Percentiles rank a stretch among this genome's conserved stretches.
phyloP scores from a whole-genome alignment of 1,140 invertebrate genomes.

The Glossosoma conforme region DNA sequence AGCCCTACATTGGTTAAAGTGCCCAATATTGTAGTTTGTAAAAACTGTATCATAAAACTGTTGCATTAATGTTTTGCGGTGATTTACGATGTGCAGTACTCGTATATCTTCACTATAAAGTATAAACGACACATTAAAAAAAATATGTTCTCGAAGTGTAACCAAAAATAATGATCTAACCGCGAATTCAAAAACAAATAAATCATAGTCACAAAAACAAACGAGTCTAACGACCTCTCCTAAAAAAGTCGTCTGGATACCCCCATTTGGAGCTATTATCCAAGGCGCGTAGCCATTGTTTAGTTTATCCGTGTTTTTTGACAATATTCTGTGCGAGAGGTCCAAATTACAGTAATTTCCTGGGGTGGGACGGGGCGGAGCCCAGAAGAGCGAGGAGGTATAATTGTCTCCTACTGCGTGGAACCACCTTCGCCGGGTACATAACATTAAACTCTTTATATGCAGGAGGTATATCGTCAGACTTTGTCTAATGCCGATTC shows the following conservation, averaged over 20 bases:
- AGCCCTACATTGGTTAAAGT: too few relatives aligned
- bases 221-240: constrained; percentile 7
- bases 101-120: too few relatives aligned
- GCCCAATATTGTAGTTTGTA: too few relatives aligned
- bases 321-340: constrained; percentile 25
- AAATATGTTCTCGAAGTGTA: too few relatives aligned
- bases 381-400: constrained; percentile 8
- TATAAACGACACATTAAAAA: too few relatives aligned
- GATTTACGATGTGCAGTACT: too few relatives aligned
- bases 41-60: too few relatives aligned
- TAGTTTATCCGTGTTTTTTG: constrained; percentile 19
- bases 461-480: too few relatives aligned
- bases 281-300: constrained; percentile 27
- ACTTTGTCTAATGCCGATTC: too few relatives aligned
- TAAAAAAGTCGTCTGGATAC: constrained; percentile 8
- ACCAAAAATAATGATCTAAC: too few relatives aligned
- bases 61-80: too few relatives aligned
- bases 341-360: constrained; percentile 31
- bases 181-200: constrained; percentile 17
- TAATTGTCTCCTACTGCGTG: constrained; percentile 23
- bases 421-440: constrained; percentile 12
- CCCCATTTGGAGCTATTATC: constrained; percentile 26
- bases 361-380: constrained; percentile 12
- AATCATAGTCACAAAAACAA: constrained; percentile 19
- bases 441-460: too few relatives aligned